These are phyloP conservation scores for Melipona beecheii DNA, from an alignment of 2,888 invertebrate genomes.

Conservation along the genomic window DNA sequence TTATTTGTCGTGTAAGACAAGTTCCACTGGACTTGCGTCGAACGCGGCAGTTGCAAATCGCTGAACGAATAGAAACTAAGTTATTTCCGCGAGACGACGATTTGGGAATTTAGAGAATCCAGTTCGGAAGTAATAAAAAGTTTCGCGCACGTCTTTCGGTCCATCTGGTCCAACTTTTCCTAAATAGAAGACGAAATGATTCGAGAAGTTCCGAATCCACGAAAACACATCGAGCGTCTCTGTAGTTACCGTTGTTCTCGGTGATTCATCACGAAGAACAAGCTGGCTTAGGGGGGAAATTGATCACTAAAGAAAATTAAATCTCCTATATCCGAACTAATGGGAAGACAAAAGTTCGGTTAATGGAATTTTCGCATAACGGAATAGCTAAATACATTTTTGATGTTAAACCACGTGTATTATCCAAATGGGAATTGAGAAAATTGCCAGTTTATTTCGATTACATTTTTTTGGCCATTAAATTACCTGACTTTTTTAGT, in stretches of 20 bases:
- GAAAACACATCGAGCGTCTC: background rate
- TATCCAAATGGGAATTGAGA: too few relatives aligned
- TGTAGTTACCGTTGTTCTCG: constrained; percentile 8
- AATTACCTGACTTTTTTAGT: too few relatives aligned
- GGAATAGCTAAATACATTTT: too few relatives aligned
- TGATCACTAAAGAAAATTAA: background rate
- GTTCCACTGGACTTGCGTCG: background rate
- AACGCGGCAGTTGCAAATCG: constrained; percentile 5
- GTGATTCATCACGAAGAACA: constrained; percentile 8
- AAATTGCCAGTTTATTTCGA: too few relatives aligned
- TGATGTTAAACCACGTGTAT: too few relatives aligned
- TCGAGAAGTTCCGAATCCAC: background rate
- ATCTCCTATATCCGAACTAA: background rate
- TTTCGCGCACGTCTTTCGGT: constrained; percentile 22
- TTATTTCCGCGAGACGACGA: constrained; percentile 37
- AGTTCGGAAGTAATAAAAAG: constrained; percentile 65
- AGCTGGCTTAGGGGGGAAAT: background rate
- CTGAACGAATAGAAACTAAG: constrained; percentile 17
- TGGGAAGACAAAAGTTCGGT: too few relatives aligned
- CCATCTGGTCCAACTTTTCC: constrained; percentile 13
- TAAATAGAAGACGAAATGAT: background rate
- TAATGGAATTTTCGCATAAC: too few relatives aligned
- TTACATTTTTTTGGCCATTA: too few relatives aligned
- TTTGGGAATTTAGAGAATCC: constrained; percentile 63
- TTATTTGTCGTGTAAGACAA: too few relatives aligned